A percentile compares a stretch with the other conserved stretches of the same genome.
Evolutionary conservation across 2,888 invertebrate species (phyloP).

Genomic region (Tetragnatha montana): DNA sequence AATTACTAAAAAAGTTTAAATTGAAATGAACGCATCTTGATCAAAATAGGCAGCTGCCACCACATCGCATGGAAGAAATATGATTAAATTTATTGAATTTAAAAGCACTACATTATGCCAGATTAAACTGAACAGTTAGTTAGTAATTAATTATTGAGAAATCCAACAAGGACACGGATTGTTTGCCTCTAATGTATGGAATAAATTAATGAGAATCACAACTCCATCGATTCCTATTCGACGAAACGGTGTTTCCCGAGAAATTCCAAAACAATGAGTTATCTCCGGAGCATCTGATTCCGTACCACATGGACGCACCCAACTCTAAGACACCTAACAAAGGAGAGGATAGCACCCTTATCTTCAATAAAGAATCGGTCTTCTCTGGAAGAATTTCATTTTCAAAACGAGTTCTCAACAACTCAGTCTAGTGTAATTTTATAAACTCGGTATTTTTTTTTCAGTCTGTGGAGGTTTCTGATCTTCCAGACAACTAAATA

Average conservation of each 20-base stretch:
- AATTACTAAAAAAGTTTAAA: no score
- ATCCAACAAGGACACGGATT: no score
- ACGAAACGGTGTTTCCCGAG: conserved; percentile 9
- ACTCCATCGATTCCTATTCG: not conserved
- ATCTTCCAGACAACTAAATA: conserved; percentile 9
- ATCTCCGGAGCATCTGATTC: conserved; percentile 4
- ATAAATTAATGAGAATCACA: not conserved
- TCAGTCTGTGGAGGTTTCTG: not conserved
- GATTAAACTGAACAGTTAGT: no score
- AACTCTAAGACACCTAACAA: not conserved
- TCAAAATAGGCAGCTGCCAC: no score
- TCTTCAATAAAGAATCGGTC: conserved; percentile 9
- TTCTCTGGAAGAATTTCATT: not conserved
- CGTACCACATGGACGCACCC: conserved; percentile 40
- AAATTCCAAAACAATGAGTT: conserved; percentile 35
- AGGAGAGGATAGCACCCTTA: not conserved
- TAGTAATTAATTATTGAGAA: no score
- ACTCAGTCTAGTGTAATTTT: conserved; percentile 19
- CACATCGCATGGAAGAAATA: no score
- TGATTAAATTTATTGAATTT: no score
- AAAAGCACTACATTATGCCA: no score
- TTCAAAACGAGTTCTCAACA: conserved; percentile 20
- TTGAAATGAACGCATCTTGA: no score
- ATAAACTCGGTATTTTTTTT: conserved; percentile 2
- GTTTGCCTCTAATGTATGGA: no score